Evolutionary conservation across 1,140 invertebrate species (phyloP), one percentile per base, ranked within the genome.

Genomic region (Saccostrea glomerata): DNA sequence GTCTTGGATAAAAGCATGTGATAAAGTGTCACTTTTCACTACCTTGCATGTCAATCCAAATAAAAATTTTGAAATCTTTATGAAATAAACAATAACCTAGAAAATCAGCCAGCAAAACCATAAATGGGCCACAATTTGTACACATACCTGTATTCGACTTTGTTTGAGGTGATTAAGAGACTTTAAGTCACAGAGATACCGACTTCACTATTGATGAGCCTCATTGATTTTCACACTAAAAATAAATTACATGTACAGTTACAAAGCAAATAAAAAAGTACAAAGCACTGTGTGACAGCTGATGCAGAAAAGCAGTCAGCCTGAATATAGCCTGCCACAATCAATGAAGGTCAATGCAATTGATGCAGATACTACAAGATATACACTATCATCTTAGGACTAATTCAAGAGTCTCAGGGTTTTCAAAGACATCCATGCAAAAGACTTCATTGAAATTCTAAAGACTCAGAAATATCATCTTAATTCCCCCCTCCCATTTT

Each of bases 201-300:
- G 25, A 77, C 70, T 13, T 30, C 70, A 15, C 30, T 77, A 77
- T 77, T 77, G 70, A 77, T 77, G 70, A 77, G 30, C 70, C 13
- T 77, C 70, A 77, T 77, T 77, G 70, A 77, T 77, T 77, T 77
- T 77, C 25, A 25, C 25, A 25, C 23, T n/a, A 30, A 77, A 77
- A 77, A 77, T 77, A 77, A 77, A 77, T 36, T 30, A 77, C 70
- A 77, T 77, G 70, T 77, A 13, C 70, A 77, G 70, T 77, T 77
- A 77, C 70, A 77, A 77, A 77, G 70, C 70, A 40, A 77, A 77
- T 77, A 77, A 77, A 77, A 77, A 77, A 77, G 70, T 77, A 77
- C 70, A 77, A 77, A 77, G 70, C 70, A 3, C 7, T 73, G 23
- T 77, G 70, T 77, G 70, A 77, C 70, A 77, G 30, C 23, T 30